phyloP scores from a whole-genome alignment of 2,113 vertebrate species.

The Pollimyrus isidori region DNA sequence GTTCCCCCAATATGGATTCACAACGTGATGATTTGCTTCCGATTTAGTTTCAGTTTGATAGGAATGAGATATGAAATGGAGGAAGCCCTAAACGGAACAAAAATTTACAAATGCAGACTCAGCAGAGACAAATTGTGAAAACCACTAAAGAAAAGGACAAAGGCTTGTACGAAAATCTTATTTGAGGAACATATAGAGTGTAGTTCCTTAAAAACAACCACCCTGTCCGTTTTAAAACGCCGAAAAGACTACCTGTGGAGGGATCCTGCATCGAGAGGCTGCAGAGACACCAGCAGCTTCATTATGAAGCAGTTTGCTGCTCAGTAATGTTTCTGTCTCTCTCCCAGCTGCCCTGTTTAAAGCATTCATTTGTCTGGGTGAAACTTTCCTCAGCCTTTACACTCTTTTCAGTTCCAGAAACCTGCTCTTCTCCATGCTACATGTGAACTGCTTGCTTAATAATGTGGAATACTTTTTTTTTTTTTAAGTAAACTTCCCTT shows the following conservation, averaged over 20 bases:
- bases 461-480: not conserved
- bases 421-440: not conserved
- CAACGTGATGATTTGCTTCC: not conserved
- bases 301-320: not conserved
- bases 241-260: not conserved
- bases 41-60: not conserved
- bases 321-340: not conserved
- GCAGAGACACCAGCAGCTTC: not conserved
- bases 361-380: not conserved
- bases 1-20: not conserved
- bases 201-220: not conserved
- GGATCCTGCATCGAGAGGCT: not conserved
- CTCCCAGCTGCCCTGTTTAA: not conserved
- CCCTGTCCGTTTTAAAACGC: not conserved
- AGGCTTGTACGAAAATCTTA: not conserved
- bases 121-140: not conserved
- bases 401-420: not conserved
- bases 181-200: not conserved
- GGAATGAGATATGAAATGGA: not conserved
- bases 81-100: not conserved
- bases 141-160: not conserved
- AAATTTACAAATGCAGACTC: not conserved
- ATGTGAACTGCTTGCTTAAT: not conserved
- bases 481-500: not conserved
- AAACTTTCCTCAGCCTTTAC: not conserved